Base-by-base conservation (phyloP, 2,888 invertebrate species). In the Apodemia zela region DNA sequence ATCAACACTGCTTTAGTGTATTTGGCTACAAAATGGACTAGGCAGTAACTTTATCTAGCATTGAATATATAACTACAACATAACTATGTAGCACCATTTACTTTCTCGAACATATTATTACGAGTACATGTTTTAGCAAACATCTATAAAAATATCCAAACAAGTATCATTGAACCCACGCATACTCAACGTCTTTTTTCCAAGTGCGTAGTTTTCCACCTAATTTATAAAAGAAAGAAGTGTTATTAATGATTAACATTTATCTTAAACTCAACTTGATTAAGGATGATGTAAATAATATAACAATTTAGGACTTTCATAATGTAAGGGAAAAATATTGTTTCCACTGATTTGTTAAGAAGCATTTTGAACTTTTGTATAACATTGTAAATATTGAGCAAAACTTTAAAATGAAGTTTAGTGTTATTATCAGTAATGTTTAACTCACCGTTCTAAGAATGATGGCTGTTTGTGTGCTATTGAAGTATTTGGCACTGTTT, bases 391-490 rank as follows among this genome's bases (percentile, higher is more conserved):
- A n/a, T n/a, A n/a, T 29, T 29, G 29, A 29, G 5, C 29, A 29
- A 29, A 29, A 29, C 6, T 29, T 29, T 29, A 3, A 29, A 29
- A 3, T 25, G 25, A 29, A 6, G 0, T 29, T 33, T 8, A 33
- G 33, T 33, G 8, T 33, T 38, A 38, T 0, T 38, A 38, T 38
- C 8, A 13, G 11, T 38, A 38, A 35, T 17, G 3, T 60, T 38
- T 57, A 35, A 66, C 74, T 69, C 67, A 91, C 92, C 92, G 87
- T 79, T 92, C 92, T 68, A 92, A 80, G 73, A 92, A 92, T 0
- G 92, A 90, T 0, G 92, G 92, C 68, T 92, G 92, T 65, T 92
- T 92, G 61, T 87, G 86, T n/a, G 79, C 88, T 72, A 87, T 81
- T 0, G 89, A 79, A 0, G 88, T 82, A 66, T 80, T 89, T 11